Base-by-base conservation (phyloP, 2,797 vertebrate species). In the Scleropages formosus region DNA sequence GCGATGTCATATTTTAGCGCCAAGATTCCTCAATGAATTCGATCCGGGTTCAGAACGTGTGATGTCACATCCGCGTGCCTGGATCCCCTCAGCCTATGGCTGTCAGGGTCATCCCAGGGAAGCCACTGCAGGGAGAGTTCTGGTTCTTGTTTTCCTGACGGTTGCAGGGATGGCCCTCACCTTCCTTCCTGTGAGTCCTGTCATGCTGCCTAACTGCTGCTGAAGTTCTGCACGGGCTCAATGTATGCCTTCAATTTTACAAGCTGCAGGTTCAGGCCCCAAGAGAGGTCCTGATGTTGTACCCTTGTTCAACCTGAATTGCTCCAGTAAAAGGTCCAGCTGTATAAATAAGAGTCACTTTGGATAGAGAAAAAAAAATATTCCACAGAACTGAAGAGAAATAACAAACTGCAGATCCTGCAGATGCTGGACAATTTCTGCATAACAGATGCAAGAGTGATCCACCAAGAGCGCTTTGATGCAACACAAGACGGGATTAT, bases 1-100 rank as follows among this genome's bases (percentile, higher is more conserved):
- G 53, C 83, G 82, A 84, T 85, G 80, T 83, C 80, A 81, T 83
- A 76, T 78, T 65, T 46, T 46, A 68, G 66, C 13, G n/a, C 65
- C 65, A 49, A 44, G 20, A 18, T 49, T 65, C 65, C 65, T 49
- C 31, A 12, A 26, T 22, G n/a, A n/a, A n/a, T n/a, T n/a, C n/a
- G n/a, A n/a, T n/a, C n/a, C n/a, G 31, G 39, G 46, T 49, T 49
- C n/a, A n/a, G 67, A 78, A 77, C 70, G 49, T 56, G 67, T 83
- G 82, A 84, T 83, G 80, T 83, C 80, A 81, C 80, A 76, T 79
- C 66, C 18, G 51, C 59, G 77, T 46, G 78, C 58, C 79, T 82
- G 82, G 69, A 68, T 79, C 75, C 10, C 53, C 67, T 85, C 81
- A 84, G 78, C 47, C 39, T n/a, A 56, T 51, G 65, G 71, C 65